Base-by-base conservation (phyloP, 64 coral and sea anemone species). In the Porites australiensis region DNA sequence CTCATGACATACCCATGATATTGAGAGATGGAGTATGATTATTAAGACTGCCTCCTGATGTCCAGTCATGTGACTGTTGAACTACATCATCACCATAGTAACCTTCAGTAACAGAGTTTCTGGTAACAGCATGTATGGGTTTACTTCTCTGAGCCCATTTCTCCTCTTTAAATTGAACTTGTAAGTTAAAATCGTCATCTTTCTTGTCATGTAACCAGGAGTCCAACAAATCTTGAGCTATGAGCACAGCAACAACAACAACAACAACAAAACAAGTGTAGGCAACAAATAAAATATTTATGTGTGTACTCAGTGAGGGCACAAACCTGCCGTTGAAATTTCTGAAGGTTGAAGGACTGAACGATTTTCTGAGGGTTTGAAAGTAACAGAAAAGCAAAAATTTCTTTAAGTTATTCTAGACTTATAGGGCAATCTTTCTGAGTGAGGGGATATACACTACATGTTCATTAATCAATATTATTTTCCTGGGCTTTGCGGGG, bases 221-320 rank as follows among this genome's bases (percentile, higher is more conserved):
- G 64, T 97, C 92, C 14, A 97, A 84, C 11, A 97, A 79, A 82
- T 94, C 95, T 97, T 97, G 95, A 19, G 95, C 95, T 97, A 37
- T 1, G 27, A 37, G 72, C 1, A 72, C 13, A 75, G 45, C 58
- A 83, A 57, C 51, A 3, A 23, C 53, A 75, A 55, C 58, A 83
- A 57, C 51, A 3, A 23, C 53, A 45, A 49, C 47, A 23, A 47
- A 10, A 43, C 13, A 86, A 86, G 44, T 14, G 1, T 44, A 27
- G 13, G 21, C 21, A 13, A 13, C 22, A 13, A 70, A 19, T n/a
- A n/a, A n/a, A n/a, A n/a, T n/a, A n/a, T 37, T 49, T 50, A 64
- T 81, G 4, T 15, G 7, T 8, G 13, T 9, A 87, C 14, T 74
- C 44, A 37, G 27, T 37, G 27, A 37, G 27, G 27, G 27, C 27